phyloP scores from a whole-genome alignment of 2,797 vertebrate species.

The Centroberyx gerrardi region DNA sequence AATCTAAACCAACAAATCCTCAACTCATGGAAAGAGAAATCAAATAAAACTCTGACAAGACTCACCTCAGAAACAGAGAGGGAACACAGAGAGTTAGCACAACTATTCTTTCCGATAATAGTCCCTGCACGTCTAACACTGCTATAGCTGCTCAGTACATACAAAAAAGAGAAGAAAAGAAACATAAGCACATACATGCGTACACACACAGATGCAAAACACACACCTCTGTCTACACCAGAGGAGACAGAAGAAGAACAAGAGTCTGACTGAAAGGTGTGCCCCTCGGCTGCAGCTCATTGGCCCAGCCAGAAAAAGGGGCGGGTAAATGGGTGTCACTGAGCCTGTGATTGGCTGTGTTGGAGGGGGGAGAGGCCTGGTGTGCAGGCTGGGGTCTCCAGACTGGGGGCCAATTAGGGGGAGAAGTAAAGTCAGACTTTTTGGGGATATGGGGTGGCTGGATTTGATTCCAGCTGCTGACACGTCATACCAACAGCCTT shows the following conservation, averaged over 20 bases:
- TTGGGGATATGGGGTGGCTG: conserved; percentile 58
- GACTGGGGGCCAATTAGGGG: conserved; percentile 78
- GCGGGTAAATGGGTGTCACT: conserved; percentile 60
- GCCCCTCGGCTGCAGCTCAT: conserved; percentile 74
- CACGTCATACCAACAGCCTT: conserved; percentile 57
- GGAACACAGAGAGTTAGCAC: conserved; percentile 58
- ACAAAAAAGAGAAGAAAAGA: conserved; percentile 35
- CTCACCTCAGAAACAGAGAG: conserved; percentile 78
- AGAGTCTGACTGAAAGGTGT: conserved; percentile 83
- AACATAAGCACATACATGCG: conserved; percentile 14
- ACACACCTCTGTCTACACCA: conserved; percentile 75
- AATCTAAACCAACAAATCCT: conserved; percentile 7
- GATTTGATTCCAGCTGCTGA: conserved; percentile 70
- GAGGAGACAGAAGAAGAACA: conserved; percentile 74
- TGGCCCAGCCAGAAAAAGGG: conserved; percentile 75
- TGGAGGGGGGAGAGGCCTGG: conserved; percentile 61
- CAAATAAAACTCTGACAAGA: conserved; percentile 51
- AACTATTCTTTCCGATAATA: conserved; percentile 40
- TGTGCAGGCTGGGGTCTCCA: conserved; percentile 69
- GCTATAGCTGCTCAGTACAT: conserved; percentile 32
- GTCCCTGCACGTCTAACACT: conserved; percentile 47
- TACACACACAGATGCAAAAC: conserved; percentile 63
- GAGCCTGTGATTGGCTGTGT: conserved; percentile 71
- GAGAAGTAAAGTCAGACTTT: conserved; percentile 66
- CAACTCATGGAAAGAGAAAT: conserved; percentile 30